phyloP scores from a whole-genome alignment of 1,140 invertebrate species.

The Lepidurus couesii region DNA sequence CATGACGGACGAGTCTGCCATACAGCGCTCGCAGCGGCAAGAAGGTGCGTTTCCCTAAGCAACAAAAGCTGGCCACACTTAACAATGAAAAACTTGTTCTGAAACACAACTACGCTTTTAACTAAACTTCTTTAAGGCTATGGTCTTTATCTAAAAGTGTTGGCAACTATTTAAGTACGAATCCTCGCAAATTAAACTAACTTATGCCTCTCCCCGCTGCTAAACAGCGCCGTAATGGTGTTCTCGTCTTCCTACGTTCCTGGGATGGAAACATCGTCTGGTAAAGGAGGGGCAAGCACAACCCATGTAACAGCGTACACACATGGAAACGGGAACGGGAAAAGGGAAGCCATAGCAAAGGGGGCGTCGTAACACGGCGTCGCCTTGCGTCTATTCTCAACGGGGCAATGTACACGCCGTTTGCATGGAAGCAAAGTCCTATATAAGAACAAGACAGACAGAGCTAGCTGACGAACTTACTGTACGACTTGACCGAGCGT shows the following conservation, averaged over 20 bases:
- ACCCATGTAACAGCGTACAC: background rate
- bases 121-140: too few species aligned
- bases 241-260: background rate
- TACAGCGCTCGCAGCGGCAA: background rate
- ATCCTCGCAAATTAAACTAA: too few species aligned
- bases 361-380: slow-evolving; percentile 12
- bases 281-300: background rate
- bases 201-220: background rate
- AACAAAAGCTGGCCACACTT: too few species aligned
- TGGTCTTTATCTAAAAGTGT: too few species aligned
- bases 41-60: background rate
- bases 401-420: background rate
- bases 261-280: background rate
- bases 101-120: too few species aligned
- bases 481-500: background rate
- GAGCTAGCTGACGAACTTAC: slow-evolving; percentile 1
- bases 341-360: background rate
- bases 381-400: slow-evolving; percentile 13
- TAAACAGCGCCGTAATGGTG: background rate
- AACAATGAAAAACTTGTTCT: too few species aligned
- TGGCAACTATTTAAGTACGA: too few species aligned
- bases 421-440: background rate
- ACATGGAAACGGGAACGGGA: background rate
- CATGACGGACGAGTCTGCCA: background rate
- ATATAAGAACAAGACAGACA: background rate